These are phyloP conservation scores for Scarus forsteni DNA, from an alignment of 2,797 vertebrate species.

Conservation along the genomic window DNA sequence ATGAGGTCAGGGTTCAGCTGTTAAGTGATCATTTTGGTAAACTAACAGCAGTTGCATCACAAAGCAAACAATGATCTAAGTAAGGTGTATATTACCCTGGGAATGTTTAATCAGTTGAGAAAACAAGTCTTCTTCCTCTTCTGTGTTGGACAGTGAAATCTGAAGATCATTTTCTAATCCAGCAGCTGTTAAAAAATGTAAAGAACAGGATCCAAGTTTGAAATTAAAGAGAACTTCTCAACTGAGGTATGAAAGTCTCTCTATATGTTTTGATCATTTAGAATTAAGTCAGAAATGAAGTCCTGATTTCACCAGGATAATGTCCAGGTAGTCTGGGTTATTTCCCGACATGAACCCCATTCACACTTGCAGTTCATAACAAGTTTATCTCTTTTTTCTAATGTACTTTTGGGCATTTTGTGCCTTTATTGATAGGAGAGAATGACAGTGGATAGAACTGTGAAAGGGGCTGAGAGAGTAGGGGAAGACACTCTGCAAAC, in stretches of 20 bases:
- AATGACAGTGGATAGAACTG: too few species aligned
- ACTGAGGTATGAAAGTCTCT: neutral
- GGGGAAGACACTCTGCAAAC: too few species aligned
- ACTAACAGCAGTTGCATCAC: slow-evolving; percentile 35
- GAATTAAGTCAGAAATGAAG: too few species aligned
- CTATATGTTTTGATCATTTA: neutral
- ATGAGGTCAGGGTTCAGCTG: slow-evolving; percentile 21
- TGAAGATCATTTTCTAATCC: slow-evolving; percentile 39
- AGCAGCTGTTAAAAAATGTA: neutral
- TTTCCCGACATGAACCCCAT: too few species aligned
- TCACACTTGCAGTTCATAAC: too few species aligned
- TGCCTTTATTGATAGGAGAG: too few species aligned
- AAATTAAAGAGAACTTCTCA: neutral
- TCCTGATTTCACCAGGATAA: too few species aligned
- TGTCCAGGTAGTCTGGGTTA: too few species aligned
- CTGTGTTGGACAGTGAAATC: slow-evolving; percentile 10
- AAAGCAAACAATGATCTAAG: slow-evolving; percentile 36
- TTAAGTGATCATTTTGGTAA: slow-evolving; percentile 10
- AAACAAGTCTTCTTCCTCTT: neutral
- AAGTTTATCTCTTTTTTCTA: too few species aligned
- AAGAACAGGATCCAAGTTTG: neutral
- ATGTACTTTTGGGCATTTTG: too few species aligned
- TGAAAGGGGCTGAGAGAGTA: too few species aligned
- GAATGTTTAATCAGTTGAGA: slow-evolving; percentile 1
- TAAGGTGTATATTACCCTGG: slow-evolving; percentile 12